Evolutionary conservation across 2,113 vertebrate genomes (phyloP).

Genomic region (Lampris megalopsis): DNA sequence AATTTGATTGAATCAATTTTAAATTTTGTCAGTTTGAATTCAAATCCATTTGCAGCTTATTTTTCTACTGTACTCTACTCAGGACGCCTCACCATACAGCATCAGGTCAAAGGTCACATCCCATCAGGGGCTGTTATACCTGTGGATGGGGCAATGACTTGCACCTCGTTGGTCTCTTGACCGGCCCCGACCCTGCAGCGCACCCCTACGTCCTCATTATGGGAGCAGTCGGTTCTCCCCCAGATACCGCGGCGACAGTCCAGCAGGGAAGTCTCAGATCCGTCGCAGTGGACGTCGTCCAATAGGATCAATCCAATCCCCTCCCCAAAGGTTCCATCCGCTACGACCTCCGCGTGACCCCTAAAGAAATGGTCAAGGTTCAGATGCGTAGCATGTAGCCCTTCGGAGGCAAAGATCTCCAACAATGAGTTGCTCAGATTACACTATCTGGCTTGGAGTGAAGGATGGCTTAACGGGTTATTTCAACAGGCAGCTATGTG

Average conservation of each 20-base stretch:
- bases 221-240: constrained; percentile 92
- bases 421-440: no score
- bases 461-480: no score
- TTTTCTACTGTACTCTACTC: neutral
- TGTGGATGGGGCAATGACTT: constrained; percentile 72
- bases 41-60: neutral
- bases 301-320: constrained; percentile 88
- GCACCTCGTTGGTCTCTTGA: constrained; percentile 79
- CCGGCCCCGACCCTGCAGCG: constrained; percentile 75
- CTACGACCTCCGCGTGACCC: constrained; percentile 77
- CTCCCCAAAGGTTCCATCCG: constrained; percentile 80
- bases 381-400: no score
- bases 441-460: no score
- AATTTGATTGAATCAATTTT: no score
- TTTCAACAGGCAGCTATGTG: no score
- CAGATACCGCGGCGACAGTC: constrained; percentile 89
- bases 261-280: constrained; percentile 87
- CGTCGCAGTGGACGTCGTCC: constrained; percentile 88
- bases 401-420: no score
- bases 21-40: no score
- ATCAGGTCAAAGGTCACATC: neutral
- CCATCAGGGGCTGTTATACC: constrained; percentile 50
- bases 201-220: constrained; percentile 88
- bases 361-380: constrained; percentile 45
- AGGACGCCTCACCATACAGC: neutral